phyloP scores from a whole-genome alignment of 2,113 vertebrate genomes.

The Diglossa brunneiventris region DNA sequence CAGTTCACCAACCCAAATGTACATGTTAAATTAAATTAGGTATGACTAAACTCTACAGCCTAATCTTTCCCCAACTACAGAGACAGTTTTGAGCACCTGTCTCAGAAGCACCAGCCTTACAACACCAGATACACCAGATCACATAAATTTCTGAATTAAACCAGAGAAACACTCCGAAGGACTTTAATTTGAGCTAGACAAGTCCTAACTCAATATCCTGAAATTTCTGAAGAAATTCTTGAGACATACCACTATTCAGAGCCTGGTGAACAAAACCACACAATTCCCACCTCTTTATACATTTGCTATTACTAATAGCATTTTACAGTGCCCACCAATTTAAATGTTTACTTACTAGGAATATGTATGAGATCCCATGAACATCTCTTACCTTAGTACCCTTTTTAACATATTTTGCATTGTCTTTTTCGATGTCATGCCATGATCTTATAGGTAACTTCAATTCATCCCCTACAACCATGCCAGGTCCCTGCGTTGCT shows the following conservation, averaged over 20 bases:
- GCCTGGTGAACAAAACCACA: not conserved
- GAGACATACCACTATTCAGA: not conserved
- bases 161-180: not conserved
- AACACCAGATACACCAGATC: not conserved
- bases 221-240: not conserved
- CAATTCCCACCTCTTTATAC: not conserved
- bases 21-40: not conserved
- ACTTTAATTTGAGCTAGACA: not conserved
- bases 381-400: slow-evolving; percentile 87
- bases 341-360: not conserved
- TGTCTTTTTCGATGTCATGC: slow-evolving; percentile 99
- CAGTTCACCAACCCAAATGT: not conserved
- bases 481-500: slow-evolving; percentile 93
- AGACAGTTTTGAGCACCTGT: not conserved
- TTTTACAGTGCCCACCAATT: not conserved
- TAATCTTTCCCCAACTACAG: not conserved
- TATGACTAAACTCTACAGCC: not conserved
- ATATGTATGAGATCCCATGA: not conserved
- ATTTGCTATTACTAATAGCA: not conserved
- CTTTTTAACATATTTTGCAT: slow-evolving; percentile 97
- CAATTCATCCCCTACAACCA: slow-evolving; percentile 97
- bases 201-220: not conserved
- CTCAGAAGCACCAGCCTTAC: not conserved
- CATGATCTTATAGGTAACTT: slow-evolving; percentile 95
- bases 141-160: not conserved